Evolutionary conservation across 2,888 invertebrate genomes (phyloP), one percentile per base, ranked within the genome.

Genomic region (Spodoptera exigua): DNA sequence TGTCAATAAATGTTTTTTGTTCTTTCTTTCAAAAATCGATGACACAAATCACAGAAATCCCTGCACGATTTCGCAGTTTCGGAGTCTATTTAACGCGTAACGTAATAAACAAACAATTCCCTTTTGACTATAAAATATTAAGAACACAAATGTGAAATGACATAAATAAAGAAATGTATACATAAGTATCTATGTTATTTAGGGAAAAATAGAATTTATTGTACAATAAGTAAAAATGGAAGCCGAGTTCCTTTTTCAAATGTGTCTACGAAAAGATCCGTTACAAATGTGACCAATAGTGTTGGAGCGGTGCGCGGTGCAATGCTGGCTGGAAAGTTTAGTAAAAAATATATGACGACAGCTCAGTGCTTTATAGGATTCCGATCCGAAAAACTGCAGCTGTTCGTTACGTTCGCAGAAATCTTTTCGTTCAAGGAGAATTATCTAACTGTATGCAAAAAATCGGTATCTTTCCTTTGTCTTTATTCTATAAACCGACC

Each of bases 301-400:
- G 18, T 32, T 44, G 48, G 34, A 61, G 16, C 7, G 37, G n/a
- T 48, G 43, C 34, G 16, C 10, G 37, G n/a, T 61, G 43, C 34
- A 61, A 17, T 35, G 34, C 34, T 61, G 17, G 16, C n/a, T 37
- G 43, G 40, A 41, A 61, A 51, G 27, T 37, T 69, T 1, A 3
- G 21, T 41, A 13, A 16, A 7, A 61, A 61, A 39, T 62, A 17
- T 47, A 47, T 11, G 52, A 43, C 53, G 52, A 53, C 34, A 52
- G 45, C 27, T 43, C 27, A 16, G 36, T 27, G 5, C 36, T 56
- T 37, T 37, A 43, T 51, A 16, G 34, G 32, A 51, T 51, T 61
- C 37, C 13, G 46, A 70, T 47, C 35, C 34, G n/a, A 16, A 43
- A 47, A 47, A 39, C 14, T 47, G 58, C 14, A 27, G 14, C 3